Percentiles rank a stretch among this genome's conserved stretches.
phyloP scores from a whole-genome alignment of 2,888 invertebrate species.

The Rhamphomyia laevipes region DNA sequence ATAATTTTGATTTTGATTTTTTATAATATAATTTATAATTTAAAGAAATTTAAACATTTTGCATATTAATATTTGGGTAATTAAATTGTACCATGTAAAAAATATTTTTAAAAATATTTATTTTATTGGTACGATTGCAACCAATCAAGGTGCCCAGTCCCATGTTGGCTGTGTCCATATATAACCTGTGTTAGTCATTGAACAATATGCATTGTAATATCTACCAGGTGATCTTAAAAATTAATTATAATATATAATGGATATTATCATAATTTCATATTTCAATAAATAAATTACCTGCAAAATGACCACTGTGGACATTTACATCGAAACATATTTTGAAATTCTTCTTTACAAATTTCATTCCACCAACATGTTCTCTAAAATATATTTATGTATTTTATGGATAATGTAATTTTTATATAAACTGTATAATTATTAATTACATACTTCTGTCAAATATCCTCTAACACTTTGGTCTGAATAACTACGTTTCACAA shows the following conservation, averaged over 20 bases:
- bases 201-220: constrained; percentile 83
- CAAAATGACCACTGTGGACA: constrained; percentile 84
- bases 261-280: not conserved
- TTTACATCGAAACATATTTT: constrained; percentile 72
- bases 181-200: constrained; percentile 81
- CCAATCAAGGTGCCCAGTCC: constrained; percentile 28
- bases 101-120: no score
- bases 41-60: no score
- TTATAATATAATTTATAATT: no score
- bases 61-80: no score
- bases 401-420: no score
- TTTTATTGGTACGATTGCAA: no score
- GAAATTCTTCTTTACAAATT: constrained; percentile 85
- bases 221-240: constrained; percentile 56
- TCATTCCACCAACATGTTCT: constrained; percentile 92
- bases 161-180: constrained; percentile 73
- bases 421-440: no score
- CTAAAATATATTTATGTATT: constrained; percentile 39
- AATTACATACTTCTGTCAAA: constrained; percentile 58
- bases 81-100: no score
- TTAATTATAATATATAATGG: constrained; percentile 1
- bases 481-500: constrained; percentile 58
- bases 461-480: constrained; percentile 73
- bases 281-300: constrained; percentile 33
- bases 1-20: no score